Base-by-base conservation (phyloP, 2,113 vertebrate genomes). In the Nannobrachium achirus region DNA sequence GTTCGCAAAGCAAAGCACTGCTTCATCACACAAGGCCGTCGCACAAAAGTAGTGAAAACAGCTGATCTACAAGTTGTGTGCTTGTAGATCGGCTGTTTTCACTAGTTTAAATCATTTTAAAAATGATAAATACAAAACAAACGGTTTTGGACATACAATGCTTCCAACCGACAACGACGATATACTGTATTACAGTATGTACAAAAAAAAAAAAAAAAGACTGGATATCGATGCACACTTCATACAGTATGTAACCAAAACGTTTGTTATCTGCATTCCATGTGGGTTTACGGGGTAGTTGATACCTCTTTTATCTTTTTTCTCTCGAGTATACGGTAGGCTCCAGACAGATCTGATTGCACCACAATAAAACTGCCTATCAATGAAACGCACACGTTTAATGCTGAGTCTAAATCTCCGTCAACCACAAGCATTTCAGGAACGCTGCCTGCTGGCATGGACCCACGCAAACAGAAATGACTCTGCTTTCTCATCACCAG, bases 351-450 rank as follows among this genome's bases (percentile, higher is more conserved):
- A 70, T 49, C 4, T 46, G n/a, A 19, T 45, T 61, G 33, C 64
- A 67, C 56, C 0, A 10, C 11, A 60, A 66, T 18, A 66, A 82
- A 78, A 45, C 42, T 38, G 10, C 62, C 66, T 6, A 18, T 79
- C 60, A 71, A 45, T 39, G 40, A 78, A 63, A 68, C 56, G 71
- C 42, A 44, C 25, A 33, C 25, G 45, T 51, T 58, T 69, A 61
- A 75, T 55, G 69, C 75, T 75, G 83, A 84, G 75, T 73, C 69
- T 63, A 69, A 50, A 78, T 75, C 71, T 80, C 63, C 63, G 39
- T 62, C 73, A 58, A 71, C 73, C 78, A 72, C 80, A 82, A 70
- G 46, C 74, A 82, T 82, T 63, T 77, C 16, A 76, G 59, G 76
- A 87, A 78, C 68, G 73, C 50, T 57, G 72, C 76, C 73, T 66